phyloP scores from a whole-genome alignment of 2,888 invertebrate species.

The Cephus sareptanus region DNA sequence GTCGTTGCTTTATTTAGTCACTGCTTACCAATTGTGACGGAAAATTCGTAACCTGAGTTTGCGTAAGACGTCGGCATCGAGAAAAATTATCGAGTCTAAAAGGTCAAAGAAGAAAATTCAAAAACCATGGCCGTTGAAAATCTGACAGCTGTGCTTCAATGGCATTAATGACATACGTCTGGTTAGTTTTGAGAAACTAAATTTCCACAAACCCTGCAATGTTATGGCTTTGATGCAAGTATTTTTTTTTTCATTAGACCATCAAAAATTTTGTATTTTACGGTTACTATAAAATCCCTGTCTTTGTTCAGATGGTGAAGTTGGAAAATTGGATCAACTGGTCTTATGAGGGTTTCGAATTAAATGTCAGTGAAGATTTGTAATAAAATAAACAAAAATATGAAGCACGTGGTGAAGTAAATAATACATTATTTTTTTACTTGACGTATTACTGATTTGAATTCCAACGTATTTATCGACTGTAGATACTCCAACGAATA shows the following conservation, averaged over 20 bases:
- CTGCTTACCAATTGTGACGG: too few species aligned
- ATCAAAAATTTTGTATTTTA: neutral
- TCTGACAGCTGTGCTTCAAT: too few species aligned
- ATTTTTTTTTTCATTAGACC: slow-evolving; percentile 27
- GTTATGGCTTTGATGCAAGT: slow-evolving; percentile 72
- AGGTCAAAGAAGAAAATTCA: too few species aligned
- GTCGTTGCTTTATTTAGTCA: too few species aligned
- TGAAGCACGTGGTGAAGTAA: slow-evolving; percentile 76
- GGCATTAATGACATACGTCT: too few species aligned
- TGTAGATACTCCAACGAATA: slow-evolving; percentile 74
- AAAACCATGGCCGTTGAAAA: too few species aligned
- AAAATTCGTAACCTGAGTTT: too few species aligned
- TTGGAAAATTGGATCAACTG: slow-evolving; percentile 72
- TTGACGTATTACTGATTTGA: neutral
- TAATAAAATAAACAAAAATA: slow-evolving; percentile 78
- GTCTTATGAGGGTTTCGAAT: slow-evolving; percentile 72
- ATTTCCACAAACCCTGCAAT: slow-evolving; percentile 65
- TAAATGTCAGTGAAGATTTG: slow-evolving; percentile 73
- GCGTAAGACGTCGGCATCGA: too few species aligned
- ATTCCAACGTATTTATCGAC: slow-evolving; percentile 11
- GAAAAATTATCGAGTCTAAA: too few species aligned
- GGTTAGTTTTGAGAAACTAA: slow-evolving; percentile 53
- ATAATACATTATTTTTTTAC: slow-evolving; percentile 15
- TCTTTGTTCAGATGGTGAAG: slow-evolving; percentile 70
- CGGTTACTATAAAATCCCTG: neutral